These are phyloP conservation scores for Drosophila mettleri DNA, from an alignment of 2,888 invertebrate species.

Conservation along the genomic window DNA sequence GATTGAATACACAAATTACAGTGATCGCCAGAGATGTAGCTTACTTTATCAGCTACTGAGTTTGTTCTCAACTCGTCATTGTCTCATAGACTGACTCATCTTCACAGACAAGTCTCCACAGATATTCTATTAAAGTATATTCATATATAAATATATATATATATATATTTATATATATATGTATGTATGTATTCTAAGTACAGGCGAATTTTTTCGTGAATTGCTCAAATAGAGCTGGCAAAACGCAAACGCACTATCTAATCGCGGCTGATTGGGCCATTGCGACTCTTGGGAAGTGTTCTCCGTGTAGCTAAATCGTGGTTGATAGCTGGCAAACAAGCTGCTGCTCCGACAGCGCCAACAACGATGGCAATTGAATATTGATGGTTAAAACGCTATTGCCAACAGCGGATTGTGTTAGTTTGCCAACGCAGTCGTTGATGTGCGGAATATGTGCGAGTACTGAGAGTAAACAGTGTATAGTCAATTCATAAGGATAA, in stretches of 20 bases:
- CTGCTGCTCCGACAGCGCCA: slow-evolving; percentile 21
- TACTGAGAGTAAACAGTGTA: slow-evolving; percentile 32
- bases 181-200: not conserved
- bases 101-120: slow-evolving; percentile 1
- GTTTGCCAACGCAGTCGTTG: slow-evolving; percentile 61
- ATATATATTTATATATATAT: not conserved
- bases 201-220: slow-evolving; percentile 24
- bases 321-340: slow-evolving; percentile 46
- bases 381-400: slow-evolving; percentile 73
- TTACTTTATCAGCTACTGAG: not conserved
- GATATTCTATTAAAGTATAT: not conserved
- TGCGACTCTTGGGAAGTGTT: slow-evolving; percentile 41
- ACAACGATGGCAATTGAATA: slow-evolving; percentile 58
- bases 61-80: not conserved
- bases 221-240: slow-evolving; percentile 20
- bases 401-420: slow-evolving; percentile 61
- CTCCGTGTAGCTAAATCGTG: slow-evolving; percentile 57
- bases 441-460: slow-evolving; percentile 64
- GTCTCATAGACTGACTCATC: slow-evolving; percentile 15
- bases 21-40: not conserved
- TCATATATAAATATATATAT: not conserved
- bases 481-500: slow-evolving; percentile 28
- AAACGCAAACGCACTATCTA: slow-evolving; percentile 57
- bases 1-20: not conserved
- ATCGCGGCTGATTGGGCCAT: slow-evolving; percentile 65